Base-by-base conservation (phyloP, 2,888 invertebrate species). In the Isoperla grammatica region DNA sequence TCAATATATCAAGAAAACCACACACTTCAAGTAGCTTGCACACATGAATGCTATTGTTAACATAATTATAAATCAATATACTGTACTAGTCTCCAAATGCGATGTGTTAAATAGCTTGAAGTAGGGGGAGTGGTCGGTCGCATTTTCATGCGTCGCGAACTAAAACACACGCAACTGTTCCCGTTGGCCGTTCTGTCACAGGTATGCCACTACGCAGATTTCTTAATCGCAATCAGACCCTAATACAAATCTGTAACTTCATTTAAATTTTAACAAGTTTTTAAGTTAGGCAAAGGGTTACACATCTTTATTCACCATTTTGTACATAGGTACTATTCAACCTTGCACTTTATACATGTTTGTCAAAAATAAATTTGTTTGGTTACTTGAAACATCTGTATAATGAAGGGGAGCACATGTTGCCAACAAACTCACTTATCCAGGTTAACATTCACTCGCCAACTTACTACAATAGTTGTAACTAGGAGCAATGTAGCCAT, bases 361-460 rank as follows among this genome's bases (percentile, higher is more conserved):
- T 64, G 64, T 64, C 62, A 64, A 64, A 64, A 64, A 64, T 64
- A 64, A 64, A 64, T 64, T 62, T 64, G 61, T 60, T 53, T 61
- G 55, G 53, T 59, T 59, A 58, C 60, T 61, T 61, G 29, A 29
- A 29, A 29, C 29, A 29, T 29, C 64, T 64, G 62, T 64, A 64
- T 62, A 64, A 57, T 59, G 57, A 59, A 58, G 59, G 57, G 54
- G 59, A 50, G 19, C 12, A 29, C 8, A 6, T 29, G 43, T 53
- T 54, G 46, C 53, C 40, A 57, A 62, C 37, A 61, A 53, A 56
- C 35, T 40, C 42, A 56, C n/a, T n/a, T 15, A 35, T 29, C 8
- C 29, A 29, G 4, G 29, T 29, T 29, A 4, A 29, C 40, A 56
- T 42, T 49, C 50, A 50, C 57, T 39, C 45, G n/a, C 46, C 15